Evolutionary conservation across 2,113 vertebrate genomes (phyloP).

Genomic region (Vidua macroura): DNA sequence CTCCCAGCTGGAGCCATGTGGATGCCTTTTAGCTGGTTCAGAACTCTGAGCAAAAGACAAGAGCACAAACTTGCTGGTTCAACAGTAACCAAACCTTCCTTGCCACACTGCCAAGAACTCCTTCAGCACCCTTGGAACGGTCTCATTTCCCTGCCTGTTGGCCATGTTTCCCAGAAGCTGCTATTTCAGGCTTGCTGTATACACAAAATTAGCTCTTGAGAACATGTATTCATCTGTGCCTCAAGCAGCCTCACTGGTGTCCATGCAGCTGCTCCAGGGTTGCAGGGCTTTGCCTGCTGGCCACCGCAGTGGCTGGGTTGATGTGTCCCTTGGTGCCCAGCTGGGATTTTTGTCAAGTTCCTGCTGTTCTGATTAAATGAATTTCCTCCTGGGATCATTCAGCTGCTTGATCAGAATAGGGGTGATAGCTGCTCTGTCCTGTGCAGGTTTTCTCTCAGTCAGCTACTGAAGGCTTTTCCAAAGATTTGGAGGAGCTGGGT

Average conservation of each 20-base stretch:
- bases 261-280: neutral
- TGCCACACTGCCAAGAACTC: neutral
- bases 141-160: neutral
- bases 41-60: neutral
- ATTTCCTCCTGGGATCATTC: neutral
- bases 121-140: neutral
- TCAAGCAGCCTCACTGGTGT: neutral
- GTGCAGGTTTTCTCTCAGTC: neutral
- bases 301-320: neutral
- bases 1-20: neutral
- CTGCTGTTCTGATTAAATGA: neutral
- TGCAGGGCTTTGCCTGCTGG: neutral
- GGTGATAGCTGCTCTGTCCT: neutral
- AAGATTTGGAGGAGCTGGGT: neutral
- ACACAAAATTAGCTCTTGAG: neutral
- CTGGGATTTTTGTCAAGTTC: neutral
- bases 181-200: neutral
- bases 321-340: neutral
- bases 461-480: neutral
- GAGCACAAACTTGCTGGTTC: neutral
- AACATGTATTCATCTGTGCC: neutral
- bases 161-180: neutral
- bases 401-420: neutral
- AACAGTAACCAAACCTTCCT: neutral
- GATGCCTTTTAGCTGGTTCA: neutral